phyloP scores from a whole-genome alignment of 2,888 invertebrate species.

The Lasioglossum villosulum region DNA sequence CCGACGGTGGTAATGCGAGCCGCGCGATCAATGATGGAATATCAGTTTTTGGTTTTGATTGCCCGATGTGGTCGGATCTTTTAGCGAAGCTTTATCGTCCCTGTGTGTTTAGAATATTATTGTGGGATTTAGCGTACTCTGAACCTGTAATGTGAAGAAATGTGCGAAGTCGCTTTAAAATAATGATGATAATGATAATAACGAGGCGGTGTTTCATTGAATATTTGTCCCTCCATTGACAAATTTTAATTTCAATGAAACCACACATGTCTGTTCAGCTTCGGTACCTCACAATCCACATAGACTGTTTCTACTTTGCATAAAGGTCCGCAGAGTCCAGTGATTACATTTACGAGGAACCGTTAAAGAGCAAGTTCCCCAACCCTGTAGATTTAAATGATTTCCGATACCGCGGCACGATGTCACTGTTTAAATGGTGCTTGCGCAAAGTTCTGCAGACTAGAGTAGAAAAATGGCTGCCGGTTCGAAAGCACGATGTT shows the following conservation, averaged over 20 bases:
- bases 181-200: too few relatives aligned
- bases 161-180: too few relatives aligned
- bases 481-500: slow-evolving; percentile 29
- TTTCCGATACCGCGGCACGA: slow-evolving; percentile 4
- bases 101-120: neutral
- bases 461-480: slow-evolving; percentile 25
- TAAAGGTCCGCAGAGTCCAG: neutral
- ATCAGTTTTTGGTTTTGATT: neutral
- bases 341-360: neutral
- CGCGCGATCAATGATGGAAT: neutral
- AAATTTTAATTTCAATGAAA: neutral
- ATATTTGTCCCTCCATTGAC: too few relatives aligned
- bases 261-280: neutral
- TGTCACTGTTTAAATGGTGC: slow-evolving; percentile 11
- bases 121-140: too few relatives aligned
- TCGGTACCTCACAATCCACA: neutral
- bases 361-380: neutral
- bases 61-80: neutral
- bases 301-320: neutral
- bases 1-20: neutral
- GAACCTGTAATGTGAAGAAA: too few relatives aligned
- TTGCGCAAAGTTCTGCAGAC: slow-evolving; percentile 2
- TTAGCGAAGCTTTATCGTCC: neutral
- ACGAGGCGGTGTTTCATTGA: too few relatives aligned
- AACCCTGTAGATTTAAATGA: slow-evolving; percentile 8